Base-by-base conservation (phyloP, 2,888 invertebrate genomes). In the Heliconius sara region DNA sequence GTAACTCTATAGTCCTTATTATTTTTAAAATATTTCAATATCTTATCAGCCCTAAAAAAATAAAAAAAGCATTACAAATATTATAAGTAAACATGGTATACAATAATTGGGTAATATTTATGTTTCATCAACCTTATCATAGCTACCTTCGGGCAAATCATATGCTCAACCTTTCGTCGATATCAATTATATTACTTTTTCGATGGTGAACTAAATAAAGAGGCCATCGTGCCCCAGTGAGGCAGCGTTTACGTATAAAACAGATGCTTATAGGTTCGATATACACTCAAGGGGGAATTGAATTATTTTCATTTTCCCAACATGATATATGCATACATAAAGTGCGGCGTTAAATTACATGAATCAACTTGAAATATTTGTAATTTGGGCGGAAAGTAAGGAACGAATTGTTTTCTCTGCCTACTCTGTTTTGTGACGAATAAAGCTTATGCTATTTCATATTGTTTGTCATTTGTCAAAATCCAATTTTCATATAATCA, bases 1-100 rank as follows among this genome's bases (percentile, higher is more conserved):
- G 92, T 86, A 85, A 95, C 89, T 81, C 84, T 89, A 85, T 94
- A 95, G 9, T 93, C 91, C 57, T 84, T 84, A 84, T 89, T 91
- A 82, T 88, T 84, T 80, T 85, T 86, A 84, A 91, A 93, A 66
- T 89, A 86, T 43, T 88, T 91, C 81, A 95, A 82, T 77, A 95
- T 93, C 83, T 88, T 92, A 47, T 93, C 90, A 6, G 86, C 90
- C 2, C 95, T 95, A 89, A 22, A 91, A 91, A 74, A 22, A 19
- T 16, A 47, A 47, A 16, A 47, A 47, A 19, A 52, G 13, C 52
- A 47, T 68, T 68, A 68, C 3, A 60, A 60, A 60, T 60, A 60
- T 60, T n/a, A n/a, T 60, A 52, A 16, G 52, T 52, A 52, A 52
- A 52, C 2, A 52, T 52, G 19, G 6, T 52, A 52, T 52, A 52